phyloP scores from a whole-genome alignment of 2,113 vertebrate genomes.

The Mola mola region DNA sequence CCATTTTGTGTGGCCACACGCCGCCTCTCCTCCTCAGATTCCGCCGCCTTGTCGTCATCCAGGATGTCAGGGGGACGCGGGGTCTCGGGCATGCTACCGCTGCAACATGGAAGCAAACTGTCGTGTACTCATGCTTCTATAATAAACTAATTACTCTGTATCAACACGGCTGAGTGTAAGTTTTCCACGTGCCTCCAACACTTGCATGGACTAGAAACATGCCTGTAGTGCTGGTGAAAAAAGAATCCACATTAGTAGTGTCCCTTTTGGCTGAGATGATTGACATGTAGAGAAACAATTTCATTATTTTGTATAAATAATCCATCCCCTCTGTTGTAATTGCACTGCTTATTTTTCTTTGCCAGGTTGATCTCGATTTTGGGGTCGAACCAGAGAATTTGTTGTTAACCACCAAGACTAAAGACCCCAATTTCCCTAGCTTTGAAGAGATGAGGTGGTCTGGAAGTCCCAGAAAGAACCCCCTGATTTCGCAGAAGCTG shows the following conservation, averaged over 20 bases:
- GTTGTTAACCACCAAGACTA: slow-evolving; percentile 56
- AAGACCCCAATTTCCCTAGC: slow-evolving; percentile 38
- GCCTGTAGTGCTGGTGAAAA: slow-evolving; percentile 39
- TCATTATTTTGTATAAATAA: slow-evolving; percentile 83
- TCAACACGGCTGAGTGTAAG: slow-evolving; percentile 78
- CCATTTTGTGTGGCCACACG: slow-evolving; percentile 38
- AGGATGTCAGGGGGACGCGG: slow-evolving; percentile 32
- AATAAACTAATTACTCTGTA: slow-evolving; percentile 84
- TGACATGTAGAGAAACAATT: slow-evolving; percentile 80
- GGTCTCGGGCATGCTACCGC: slow-evolving; percentile 48
- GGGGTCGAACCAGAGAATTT: slow-evolving; percentile 58
- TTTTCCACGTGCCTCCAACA: slow-evolving; percentile 74
- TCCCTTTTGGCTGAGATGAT: slow-evolving; percentile 70
- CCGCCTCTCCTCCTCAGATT: slow-evolving; percentile 37
- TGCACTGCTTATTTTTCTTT: slow-evolving; percentile 79
- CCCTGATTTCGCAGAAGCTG: neutral
- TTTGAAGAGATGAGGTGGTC: slow-evolving; percentile 56
- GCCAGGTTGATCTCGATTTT: slow-evolving; percentile 65
- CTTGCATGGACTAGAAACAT: slow-evolving; percentile 62
- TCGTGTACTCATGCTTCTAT: slow-evolving; percentile 69
- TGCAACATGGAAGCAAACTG: slow-evolving; percentile 67
- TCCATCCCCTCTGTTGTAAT: slow-evolving; percentile 75
- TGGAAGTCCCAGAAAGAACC: slow-evolving; percentile 29
- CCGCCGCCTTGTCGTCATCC: slow-evolving; percentile 56
- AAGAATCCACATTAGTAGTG: slow-evolving; percentile 64